phyloP scores from a whole-genome alignment of 2,113 vertebrate genomes.

The Leptocoma aspasia region DNA sequence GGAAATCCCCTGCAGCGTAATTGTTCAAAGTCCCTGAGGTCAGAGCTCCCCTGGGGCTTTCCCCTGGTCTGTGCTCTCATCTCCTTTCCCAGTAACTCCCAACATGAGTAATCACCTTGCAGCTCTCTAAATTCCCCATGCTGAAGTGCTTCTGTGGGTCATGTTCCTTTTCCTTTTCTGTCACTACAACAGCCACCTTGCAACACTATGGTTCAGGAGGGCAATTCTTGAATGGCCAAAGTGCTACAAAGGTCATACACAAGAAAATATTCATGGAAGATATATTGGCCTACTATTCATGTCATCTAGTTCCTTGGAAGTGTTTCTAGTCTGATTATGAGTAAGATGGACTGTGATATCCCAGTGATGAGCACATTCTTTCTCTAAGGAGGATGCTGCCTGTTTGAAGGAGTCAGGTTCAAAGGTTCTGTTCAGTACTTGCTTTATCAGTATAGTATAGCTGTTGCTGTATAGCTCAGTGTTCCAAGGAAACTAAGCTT shows the following conservation, averaged over 20 bases:
- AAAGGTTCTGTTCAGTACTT: neutral
- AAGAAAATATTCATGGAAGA: neutral
- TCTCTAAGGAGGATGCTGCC: neutral
- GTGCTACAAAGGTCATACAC: neutral
- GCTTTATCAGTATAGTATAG: neutral
- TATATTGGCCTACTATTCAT: neutral
- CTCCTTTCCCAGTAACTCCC: neutral
- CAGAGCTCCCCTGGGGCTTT: neutral
- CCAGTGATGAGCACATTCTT: neutral
- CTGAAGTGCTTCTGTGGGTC: neutral
- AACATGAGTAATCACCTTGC: neutral
- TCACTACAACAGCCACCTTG: neutral
- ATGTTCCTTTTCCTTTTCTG: neutral
- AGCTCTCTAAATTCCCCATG: neutral
- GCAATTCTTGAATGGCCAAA: neutral
- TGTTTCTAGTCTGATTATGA: neutral
- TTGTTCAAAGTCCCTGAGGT: neutral
- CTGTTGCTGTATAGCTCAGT: neutral
- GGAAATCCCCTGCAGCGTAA: neutral
- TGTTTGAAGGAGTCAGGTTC: neutral
- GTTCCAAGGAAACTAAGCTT: neutral
- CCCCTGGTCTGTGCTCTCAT: neutral
- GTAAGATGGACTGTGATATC: neutral
- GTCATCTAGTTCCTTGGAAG: neutral
- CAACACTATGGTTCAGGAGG: neutral